Base-by-base conservation (phyloP, 2,888 invertebrate species). In the Ischnus inquisitorius region DNA sequence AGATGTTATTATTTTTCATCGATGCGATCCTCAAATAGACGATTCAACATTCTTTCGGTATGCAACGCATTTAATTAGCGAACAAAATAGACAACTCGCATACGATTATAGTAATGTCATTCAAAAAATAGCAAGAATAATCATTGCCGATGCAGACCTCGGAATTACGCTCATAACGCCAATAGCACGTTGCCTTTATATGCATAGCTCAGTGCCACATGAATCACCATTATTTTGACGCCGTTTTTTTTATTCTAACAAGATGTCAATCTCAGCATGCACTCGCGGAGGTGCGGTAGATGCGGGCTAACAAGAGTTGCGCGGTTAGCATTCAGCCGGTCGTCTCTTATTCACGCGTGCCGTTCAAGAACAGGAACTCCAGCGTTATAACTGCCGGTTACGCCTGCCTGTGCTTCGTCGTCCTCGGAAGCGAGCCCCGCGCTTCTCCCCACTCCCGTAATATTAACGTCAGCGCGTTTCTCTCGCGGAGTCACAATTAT, bases 401-500 rank as follows among this genome's bases (percentile, higher is more conserved):
- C 54, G 71, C 57, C 41, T 77, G 75, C 39, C 65, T 60, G 79
- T 77, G 68, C 46, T 65, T 68, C 77, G 68, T 75, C 81, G 72
- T 67, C 67, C 75, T 83, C 16, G 72, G 75, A 69, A 48, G 46
- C 78, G 65, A 48, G 16, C 41, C 48, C 22, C 22, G 16, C 48
- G 41, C 78, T 48, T 4, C 39, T 65, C 85, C 85, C 68, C 84
- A 80, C 85, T 84, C 87, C 79, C 86, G 87, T 86, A 88, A 88
- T 87, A 89, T 90, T 90, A 89, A 90, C 88, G 90, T 91, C 90
- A 90, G 81, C 84, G 79, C 86, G 87, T 89, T 88, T 88, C 89
- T 86, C 88, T 75, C 84, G 83, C 88, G 84, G 85, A 91, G 89
- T 91, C 90, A 90, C 89, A 92, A 92, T 92, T 92, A 92, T 91